Conservation (phyloP, 2,113 vertebrate species). For the Cardinalis cardinalis region DNA sequence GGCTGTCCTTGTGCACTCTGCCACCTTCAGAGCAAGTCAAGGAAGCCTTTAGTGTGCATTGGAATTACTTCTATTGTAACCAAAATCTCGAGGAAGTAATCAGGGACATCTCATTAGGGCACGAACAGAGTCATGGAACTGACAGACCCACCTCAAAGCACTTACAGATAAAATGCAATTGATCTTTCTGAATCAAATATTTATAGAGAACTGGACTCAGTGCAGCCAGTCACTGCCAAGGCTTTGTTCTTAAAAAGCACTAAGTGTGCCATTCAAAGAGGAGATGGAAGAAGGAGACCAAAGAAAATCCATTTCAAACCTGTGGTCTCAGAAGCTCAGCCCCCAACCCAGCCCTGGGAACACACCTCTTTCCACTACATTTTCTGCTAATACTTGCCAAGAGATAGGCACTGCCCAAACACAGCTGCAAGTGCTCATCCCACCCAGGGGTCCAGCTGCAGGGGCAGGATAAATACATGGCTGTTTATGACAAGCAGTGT, state of each 20-base stretch:
- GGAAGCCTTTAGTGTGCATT: not conserved
- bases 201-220: not conserved
- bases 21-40: not conserved
- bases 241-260: conserved; percentile 38
- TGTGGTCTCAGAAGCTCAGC: not conserved
- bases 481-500: not conserved
- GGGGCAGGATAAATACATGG: not conserved
- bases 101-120: not conserved
- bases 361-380: not conserved
- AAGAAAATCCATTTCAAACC: not conserved
- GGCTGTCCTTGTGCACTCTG: not conserved
- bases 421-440: not conserved
- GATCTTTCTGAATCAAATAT: conserved; percentile 29
- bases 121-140: fast-evolving
- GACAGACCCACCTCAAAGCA: not conserved
- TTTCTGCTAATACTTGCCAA: not conserved
- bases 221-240: not conserved
- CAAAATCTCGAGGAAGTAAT: not conserved
- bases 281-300: not conserved
- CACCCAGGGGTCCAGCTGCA: not conserved
- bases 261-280: not conserved
- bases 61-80: not conserved
- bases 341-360: not conserved
- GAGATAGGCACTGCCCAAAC: not conserved
- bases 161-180: not conserved